A percentile compares a stretch with the other conserved stretches of the same genome.
Conservation (phyloP, 2,888 invertebrate species). For the Pterostichus madidus region DNA sequence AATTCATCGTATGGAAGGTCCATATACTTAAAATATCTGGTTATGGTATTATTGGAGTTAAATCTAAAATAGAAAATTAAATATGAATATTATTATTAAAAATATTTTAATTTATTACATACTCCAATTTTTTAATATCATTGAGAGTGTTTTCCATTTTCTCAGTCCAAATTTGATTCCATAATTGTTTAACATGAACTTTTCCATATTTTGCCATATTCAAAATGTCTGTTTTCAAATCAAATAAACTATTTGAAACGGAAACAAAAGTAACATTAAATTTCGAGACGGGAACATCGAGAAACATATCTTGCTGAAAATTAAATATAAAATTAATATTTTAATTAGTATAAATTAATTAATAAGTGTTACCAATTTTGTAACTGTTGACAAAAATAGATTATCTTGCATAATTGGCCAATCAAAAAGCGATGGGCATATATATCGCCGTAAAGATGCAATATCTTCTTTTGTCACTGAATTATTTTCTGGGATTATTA, state of each 20-base stretch:
- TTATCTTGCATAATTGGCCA: slow-evolving; percentile 79
- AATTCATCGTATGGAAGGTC: slow-evolving; percentile 23
- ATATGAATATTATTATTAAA: background rate
- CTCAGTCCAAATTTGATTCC: slow-evolving; percentile 67
- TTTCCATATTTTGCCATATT: slow-evolving; percentile 21
- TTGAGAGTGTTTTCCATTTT: slow-evolving; percentile 65
- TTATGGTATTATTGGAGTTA: slow-evolving; percentile 44
- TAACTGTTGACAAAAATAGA: slow-evolving; percentile 76
- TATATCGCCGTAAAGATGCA: slow-evolving; percentile 74
- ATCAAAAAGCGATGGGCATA: slow-evolving; percentile 78
- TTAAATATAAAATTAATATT: slow-evolving; percentile 40
- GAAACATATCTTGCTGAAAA: slow-evolving; percentile 70
- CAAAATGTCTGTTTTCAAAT: slow-evolving; percentile 29
- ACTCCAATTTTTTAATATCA: slow-evolving; percentile 64
- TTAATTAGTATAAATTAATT: background rate
- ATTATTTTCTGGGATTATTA: slow-evolving; percentile 75
- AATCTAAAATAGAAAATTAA: slow-evolving; percentile 44
- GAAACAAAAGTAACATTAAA: slow-evolving; percentile 54
- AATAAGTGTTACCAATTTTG: slow-evolving; percentile 77
- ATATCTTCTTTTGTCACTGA: slow-evolving; percentile 73
- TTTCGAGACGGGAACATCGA: slow-evolving; percentile 63
- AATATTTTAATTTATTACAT: background rate
- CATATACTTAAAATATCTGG: slow-evolving; percentile 61
- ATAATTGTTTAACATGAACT: slow-evolving; percentile 55
- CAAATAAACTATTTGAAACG: slow-evolving; percentile 29